Base-by-base conservation (phyloP, 2,888 invertebrate species). In the Herminia tarsipennalis region DNA sequence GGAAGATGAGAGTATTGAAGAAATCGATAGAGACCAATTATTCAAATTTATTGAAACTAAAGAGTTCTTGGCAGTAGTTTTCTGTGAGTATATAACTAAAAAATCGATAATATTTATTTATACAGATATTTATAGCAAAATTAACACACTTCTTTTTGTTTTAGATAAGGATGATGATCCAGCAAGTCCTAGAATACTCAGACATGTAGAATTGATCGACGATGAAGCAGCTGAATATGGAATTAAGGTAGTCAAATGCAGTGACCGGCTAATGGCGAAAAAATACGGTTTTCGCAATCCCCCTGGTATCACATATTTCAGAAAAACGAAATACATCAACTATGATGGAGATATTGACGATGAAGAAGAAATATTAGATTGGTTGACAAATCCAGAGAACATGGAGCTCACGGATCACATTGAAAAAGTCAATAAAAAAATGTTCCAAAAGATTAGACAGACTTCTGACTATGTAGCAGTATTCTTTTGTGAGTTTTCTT, bases 321-420 rank as follows among this genome's bases (percentile, higher is more conserved):
- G 98, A 41, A 97, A 97, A 84, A 96, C 93, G 12, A 97, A 98
- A 88, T 94, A 95, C 53, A 96, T 98, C 9, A 97, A 97, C 76
- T 98, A 98, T 73, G 98, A 98, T 70, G 98, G 98, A 8, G 98
- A 98, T 69, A 96, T 98, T 52, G 97, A 97, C 67, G 97, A 97
- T 66, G 97, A 97, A 70, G 97, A 97, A 79, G 97, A 97, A 84
- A 93, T 97, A 43, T 92, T 98, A 18, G 98, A 98, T 77, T 98
- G 98, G 98, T 86, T 98, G 8, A 98, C 98, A 0, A 96, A 97
- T 80, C 98, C 98, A 0, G 96, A 96, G 70, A 98, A 98, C 68
- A 98, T 98, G 98, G 98, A 98, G 83, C 92, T 98, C 49, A 97
- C 96, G 3, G 98, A 98, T 83, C 96, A 96, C 64, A 98, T 98